phyloP scores from a whole-genome alignment of 2,888 invertebrate species.

The Sphecodes monilicornis region DNA sequence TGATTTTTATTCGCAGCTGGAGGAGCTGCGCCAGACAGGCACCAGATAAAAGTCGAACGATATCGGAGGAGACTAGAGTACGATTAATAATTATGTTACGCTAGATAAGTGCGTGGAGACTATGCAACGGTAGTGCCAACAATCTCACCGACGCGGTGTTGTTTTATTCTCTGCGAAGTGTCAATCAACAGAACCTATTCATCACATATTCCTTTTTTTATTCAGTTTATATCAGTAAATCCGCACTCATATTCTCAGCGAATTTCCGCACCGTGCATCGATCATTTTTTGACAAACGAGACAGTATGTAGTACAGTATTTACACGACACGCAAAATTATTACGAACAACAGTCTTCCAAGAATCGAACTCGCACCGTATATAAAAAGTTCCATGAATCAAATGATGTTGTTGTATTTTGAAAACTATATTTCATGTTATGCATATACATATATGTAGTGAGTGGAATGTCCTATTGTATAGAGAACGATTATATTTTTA shows the following conservation, averaged over 20 bases:
- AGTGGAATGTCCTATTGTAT: conserved; percentile 62
- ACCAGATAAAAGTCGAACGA: conserved; percentile 66
- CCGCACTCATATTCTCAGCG: conserved; percentile 28
- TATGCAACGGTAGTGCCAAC: conserved; percentile 54
- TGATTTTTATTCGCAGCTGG: conserved; percentile 71
- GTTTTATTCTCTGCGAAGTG: conserved; percentile 24
- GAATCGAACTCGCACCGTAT: conserved; percentile 26
- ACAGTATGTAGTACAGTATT: conserved; percentile 49
- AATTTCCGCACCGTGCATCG: conserved; percentile 42
- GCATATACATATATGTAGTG: conserved; percentile 58
- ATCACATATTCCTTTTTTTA: conserved; percentile 12
- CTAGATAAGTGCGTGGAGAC: conserved; percentile 42
- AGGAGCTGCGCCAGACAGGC: conserved; percentile 77
- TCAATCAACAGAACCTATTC: conserved; percentile 9
- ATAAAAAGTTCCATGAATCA: conserved; percentile 35
- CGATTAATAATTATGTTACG: conserved; percentile 29
- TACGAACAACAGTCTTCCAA: conserved; percentile 44
- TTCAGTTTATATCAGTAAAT: conserved; percentile 6
- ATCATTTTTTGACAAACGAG: conserved; percentile 34
- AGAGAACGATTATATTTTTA: conserved; percentile 67
- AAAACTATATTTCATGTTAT: conserved; percentile 64
- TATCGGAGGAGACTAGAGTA: conserved; percentile 22
- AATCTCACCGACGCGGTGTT: neutral
- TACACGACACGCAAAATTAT: conserved; percentile 41
- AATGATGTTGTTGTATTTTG: conserved; percentile 63